Evolutionary conservation across 2,888 invertebrate genomes (phyloP), one percentile per base, ranked within the genome.

Genomic region (Clistopyga incitator): DNA sequence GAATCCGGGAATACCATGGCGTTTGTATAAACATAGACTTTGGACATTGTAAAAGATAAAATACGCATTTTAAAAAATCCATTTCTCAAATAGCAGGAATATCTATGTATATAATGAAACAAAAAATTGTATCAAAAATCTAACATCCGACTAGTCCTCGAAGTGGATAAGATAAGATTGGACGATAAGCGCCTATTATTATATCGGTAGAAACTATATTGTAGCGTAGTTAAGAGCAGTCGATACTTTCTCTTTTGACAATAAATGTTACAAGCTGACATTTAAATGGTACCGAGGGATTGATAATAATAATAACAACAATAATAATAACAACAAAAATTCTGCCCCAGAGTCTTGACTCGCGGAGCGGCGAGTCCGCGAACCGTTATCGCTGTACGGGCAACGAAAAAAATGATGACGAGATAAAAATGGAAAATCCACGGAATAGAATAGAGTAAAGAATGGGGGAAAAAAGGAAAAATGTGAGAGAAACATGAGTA

Each of bases 351-450:
- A 38, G 20, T 11, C 42, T 11, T 1, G 50, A 6, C 38, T 23
- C 1, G 2, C 11, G 13, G 10, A 20, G 64, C 3, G 34, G 18
- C 20, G 20, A 42, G 6, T 18, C 18, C 29, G 47, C 0, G 18
- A 34, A 75, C 52, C 64, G 77, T 72, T 71, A 76, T 34, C 45
- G 0, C 11, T 18, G 54, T 25, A 42, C 64, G n/a, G n/a, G 23
- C 8, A 10, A 6, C 8, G 1, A 42, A 68, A 25, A 42, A 23
- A 54, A 34, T 25, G 18, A 38, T 38, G n/a, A 42, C 6, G 3
- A 20, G 29, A 29, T 59, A 70, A 56, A 74, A 82, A 34, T 47
- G 70, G 20, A 38, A 45, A 74, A 68, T 54, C 56, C 47, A 47
- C 47, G n/a, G 59, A 45, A n/a, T 50, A 18, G 3, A 45, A 45